Base-by-base conservation (phyloP, 2,113 vertebrate genomes). In the Oryzias woworae region DNA sequence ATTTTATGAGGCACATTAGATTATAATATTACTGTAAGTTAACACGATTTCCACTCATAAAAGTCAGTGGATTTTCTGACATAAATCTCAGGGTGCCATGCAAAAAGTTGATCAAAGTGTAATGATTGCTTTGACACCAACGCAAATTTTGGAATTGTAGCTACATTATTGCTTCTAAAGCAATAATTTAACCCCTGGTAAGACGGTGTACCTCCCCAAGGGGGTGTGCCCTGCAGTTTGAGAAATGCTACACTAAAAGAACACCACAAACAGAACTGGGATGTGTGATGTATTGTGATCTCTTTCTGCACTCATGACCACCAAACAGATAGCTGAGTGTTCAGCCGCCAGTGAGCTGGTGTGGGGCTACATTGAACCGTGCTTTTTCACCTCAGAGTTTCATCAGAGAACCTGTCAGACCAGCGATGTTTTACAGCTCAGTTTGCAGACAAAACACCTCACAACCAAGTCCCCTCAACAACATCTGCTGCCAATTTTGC, bases 401-500 rank as follows among this genome's bases (percentile, higher is more conserved):
- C 66, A 75, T 71, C 83, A 69, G 69, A 80, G 67, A 73, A 78
- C 77, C 69, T 88, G 88, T 91, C 86, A 89, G 67, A 58, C 49
- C 72, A 52, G 73, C 51, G 24, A 88, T 87, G 80, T 87, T 88
- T 90, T 87, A 89, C 88, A 89, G 87, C 86, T 88, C 74, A 59
- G 72, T 78, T 82, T 87, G 70, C 80, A 90, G 89, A 92, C 88
- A 87, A 91, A 92, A 90, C 90, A 90, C 77, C 77, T 86, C 81
- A 82, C 81, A 69, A 87, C 77, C 78, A 68, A 88, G 85, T 78
- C 60, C 79, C 84, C 65, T 71, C 79, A 81, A 81, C 78, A 83
- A 88, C 92, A 93, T 93, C 92, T 93, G 92, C 85, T 88, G 88
- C 82, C 85, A 90, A 92, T 92, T 92, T 88, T 73, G 77, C 71